A percentile compares a stretch with the other conserved stretches of the same genome.
These are phyloP conservation scores for Trichoplusia ni DNA, from an alignment of 1,140 invertebrate species.

Conservation along the genomic window DNA sequence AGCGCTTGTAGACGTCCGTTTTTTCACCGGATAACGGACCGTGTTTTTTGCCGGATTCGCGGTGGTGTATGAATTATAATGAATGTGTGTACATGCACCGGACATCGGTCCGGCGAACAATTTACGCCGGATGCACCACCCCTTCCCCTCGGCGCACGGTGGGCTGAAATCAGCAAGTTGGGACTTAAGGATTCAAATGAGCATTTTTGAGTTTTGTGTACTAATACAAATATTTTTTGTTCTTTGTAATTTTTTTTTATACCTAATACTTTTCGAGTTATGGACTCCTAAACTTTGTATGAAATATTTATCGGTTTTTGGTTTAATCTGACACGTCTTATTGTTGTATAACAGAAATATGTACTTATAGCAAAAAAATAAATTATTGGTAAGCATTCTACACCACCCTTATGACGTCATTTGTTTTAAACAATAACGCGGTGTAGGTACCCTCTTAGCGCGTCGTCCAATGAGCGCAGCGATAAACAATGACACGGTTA, in stretches of 20 bases:
- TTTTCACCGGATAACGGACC: slow-evolving; percentile 40
- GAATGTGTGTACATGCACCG: slow-evolving; percentile 40
- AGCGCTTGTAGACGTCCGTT: slow-evolving; percentile 36
- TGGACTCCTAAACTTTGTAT: neutral
- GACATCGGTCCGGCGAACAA: slow-evolving; percentile 43
- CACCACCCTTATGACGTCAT: neutral
- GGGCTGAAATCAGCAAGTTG: neutral
- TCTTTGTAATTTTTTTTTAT: neutral
- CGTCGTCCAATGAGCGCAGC: neutral
- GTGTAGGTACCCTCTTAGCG: neutral
- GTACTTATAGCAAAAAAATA: neutral
- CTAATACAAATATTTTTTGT: neutral
- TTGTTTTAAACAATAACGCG: neutral
- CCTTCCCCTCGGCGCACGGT: neutral
- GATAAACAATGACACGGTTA: neutral
- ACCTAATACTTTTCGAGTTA: neutral
- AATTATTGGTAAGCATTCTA: neutral
- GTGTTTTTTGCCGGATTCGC: slow-evolving; percentile 41
- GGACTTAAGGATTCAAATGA: neutral
- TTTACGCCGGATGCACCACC: slow-evolving; percentile 34
- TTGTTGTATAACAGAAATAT: neutral
- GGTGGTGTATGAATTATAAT: slow-evolving; percentile 35
- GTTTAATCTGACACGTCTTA: neutral
- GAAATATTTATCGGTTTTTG: neutral
- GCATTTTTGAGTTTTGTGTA: neutral